A percentile compares a stretch with the other conserved stretches of the same genome.
Evolutionary conservation across 2,113 vertebrate species (phyloP).

Genomic region (Sylvietta virens): DNA sequence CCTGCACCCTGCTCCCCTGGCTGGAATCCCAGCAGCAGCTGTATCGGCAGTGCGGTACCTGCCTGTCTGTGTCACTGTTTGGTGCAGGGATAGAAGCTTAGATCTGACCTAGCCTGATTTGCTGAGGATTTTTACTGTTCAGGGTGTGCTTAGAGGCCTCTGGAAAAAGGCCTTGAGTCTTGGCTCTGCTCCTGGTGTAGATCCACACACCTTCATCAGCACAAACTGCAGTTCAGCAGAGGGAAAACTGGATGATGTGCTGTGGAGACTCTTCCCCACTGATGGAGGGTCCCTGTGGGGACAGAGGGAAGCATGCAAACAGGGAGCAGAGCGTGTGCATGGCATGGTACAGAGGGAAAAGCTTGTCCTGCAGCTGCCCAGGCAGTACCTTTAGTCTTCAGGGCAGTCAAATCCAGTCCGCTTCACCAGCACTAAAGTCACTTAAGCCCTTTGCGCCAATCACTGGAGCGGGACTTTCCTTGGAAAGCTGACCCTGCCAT

Average conservation of each 20-base stretch:
- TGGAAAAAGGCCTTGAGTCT: background rate
- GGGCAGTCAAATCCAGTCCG: slow-evolving; percentile 35
- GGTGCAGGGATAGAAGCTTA: background rate
- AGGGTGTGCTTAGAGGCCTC: background rate
- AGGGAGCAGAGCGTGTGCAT: background rate
- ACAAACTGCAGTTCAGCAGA: background rate
- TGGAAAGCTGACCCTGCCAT: slow-evolving; percentile 41
- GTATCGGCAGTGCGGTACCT: background rate
- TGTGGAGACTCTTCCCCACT: background rate
- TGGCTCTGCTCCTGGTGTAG: background rate
- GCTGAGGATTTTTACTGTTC: background rate
- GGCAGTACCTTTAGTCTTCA: slow-evolving; percentile 58
- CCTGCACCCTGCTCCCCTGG: background rate
- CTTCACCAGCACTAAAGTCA: slow-evolving; percentile 52
- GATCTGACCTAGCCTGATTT: background rate
- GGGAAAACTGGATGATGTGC: background rate
- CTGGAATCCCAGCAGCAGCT: background rate
- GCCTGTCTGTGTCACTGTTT: background rate
- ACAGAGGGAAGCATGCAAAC: background rate
- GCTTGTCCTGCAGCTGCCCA: slow-evolving; percentile 49
- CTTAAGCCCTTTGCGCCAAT: slow-evolving; percentile 18
- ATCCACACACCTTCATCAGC: background rate
- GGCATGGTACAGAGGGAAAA: background rate
- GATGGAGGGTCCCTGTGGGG: background rate
- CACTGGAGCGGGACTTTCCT: background rate